Base-by-base conservation (phyloP, 2,888 invertebrate genomes). In the Oscheius sp. region DNA sequence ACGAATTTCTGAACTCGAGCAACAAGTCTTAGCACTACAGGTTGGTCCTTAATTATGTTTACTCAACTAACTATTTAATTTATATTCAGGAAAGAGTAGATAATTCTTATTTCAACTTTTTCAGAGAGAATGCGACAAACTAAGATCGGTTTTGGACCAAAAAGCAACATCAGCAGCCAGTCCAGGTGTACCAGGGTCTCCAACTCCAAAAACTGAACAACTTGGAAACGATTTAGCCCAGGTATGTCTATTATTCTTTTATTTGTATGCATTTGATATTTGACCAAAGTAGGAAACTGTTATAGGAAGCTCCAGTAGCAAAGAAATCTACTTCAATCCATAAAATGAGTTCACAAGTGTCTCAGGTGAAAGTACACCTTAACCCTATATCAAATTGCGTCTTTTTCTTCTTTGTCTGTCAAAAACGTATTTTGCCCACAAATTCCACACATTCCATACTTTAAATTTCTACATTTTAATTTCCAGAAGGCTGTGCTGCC, bases 111-210 rank as follows among this genome's bases (percentile, higher is more conserved):
- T 29, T 25, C 6, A 46, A 23, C 20, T 23, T 29, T 67, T 84
- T 39, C 77, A 87, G 84, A 73, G 83, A 48, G 86, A 86, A 82
- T 86, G 86, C 68, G 88, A 89, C 84, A 89, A 89, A 79, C 83
- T 89, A 65, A 87, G 88, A 68, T 89, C 89, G 1, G 89, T 89
- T 34, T 84, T 89, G 65, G 87, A 88, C 71, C 87, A 87, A 71
- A 89, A 88, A 70, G 88, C 88, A 23, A 82, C 84, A 53, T 76
- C 81, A 25, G 80, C 81, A 1, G 83, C 82, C 42, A 74, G 74
- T 37, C 75, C 77, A 8, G 75, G 73, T 3, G 75, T 76, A 15
- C 78, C 78, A 29, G 67, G 74, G 37, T 74, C 73, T 1, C 75
- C 78, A 15, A 66, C 69, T 8, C 76, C 81, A 20, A 73, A 75